Evolutionary conservation across 2,113 vertebrate genomes (phyloP), one percentile per base, ranked within the genome.

Genomic region (Tetraodon nigroviridis): DNA sequence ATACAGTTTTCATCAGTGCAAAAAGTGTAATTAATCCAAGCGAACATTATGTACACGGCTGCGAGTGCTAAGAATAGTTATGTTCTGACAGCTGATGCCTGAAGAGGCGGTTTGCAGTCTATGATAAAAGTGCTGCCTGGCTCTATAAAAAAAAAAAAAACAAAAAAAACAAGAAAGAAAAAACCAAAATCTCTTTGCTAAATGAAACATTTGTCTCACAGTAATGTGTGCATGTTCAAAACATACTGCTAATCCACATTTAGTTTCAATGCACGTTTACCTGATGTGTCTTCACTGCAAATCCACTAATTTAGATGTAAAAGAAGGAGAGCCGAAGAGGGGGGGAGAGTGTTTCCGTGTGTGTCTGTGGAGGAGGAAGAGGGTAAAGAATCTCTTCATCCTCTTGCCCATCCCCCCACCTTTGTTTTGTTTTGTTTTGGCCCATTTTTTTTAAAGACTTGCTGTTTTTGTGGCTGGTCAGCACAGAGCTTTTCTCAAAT

Each of bases 401-500:
- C 75, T 76, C 66, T 63, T 70, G 57, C 59, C 73, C 66, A 73
- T 55, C 69, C 63, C 80, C 73, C 78, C 5, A 37, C 11, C 64
- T 37, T 61, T 70, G 59, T 51, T 4, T 61, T 75, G 47, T 76
- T 82, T 61, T 75, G 47, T 76, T 82, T 79, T 73, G 73, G 19
- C 62, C 74, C 67, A 73, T 67, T 71, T 86, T 88, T 87, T 85
- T 67, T 44, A 37, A 89, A 89, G 86, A 84, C 80, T 85, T 86
- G 86, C 82, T 90, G 89, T 89, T 83, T 88, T 86, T 86, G 81
- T 87, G 83, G 63, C 75, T 57, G 85, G 86, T 88, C 84, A 85
- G 73, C 58, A 51, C 61, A 61, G 68, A 67, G 76, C 69, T 74
- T 86, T 76, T 88, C 80, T 89, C 81, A 70, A 83, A 85, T 84